phyloP scores from a whole-genome alignment of 1,140 invertebrate genomes.

The Cataglyphis hispanica region DNA sequence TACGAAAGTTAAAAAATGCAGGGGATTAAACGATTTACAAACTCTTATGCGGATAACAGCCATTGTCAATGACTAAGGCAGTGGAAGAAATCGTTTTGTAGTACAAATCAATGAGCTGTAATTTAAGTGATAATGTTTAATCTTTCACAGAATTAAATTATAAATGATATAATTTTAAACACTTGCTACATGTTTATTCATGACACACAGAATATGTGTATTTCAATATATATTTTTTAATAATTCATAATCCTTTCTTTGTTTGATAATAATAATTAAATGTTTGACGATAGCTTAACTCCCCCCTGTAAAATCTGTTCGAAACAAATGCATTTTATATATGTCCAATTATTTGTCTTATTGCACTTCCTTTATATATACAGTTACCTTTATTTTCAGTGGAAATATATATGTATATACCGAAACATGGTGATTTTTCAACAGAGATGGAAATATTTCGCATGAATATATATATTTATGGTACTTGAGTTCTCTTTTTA shows the following conservation, averaged over 20 bases:
- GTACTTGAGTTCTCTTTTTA: constrained; percentile 54
- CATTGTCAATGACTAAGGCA: constrained; percentile 11
- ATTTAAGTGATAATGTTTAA: constrained; percentile 68
- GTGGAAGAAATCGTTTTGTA: constrained; percentile 64
- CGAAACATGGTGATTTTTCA: constrained; percentile 35
- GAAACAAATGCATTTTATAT: constrained; percentile 71
- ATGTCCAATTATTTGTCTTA: constrained; percentile 67
- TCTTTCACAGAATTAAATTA: constrained; percentile 49
- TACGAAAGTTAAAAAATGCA: constrained; percentile 52
- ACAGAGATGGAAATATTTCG: constrained; percentile 43
- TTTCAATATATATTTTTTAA: constrained; percentile 26
- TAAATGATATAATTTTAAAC: constrained; percentile 63
- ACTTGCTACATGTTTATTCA: constrained; percentile 16
- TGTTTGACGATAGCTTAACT: constrained; percentile 63
- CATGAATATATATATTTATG: constrained; percentile 30
- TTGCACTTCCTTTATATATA: constrained; percentile 50
- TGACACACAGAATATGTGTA: constrained; percentile 21
- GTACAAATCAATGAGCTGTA: constrained; percentile 70
- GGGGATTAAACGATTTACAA: constrained; percentile 65
- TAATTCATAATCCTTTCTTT: constrained; percentile 14
- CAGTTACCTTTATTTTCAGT: constrained; percentile 54
- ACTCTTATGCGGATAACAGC: not conserved
- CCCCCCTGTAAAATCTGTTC: constrained; percentile 70
- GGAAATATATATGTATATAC: constrained; percentile 12
- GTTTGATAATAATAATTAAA: constrained; percentile 15